Conservation (phyloP, 2,113 vertebrate species). For the Pardalotus punctatus region DNA sequence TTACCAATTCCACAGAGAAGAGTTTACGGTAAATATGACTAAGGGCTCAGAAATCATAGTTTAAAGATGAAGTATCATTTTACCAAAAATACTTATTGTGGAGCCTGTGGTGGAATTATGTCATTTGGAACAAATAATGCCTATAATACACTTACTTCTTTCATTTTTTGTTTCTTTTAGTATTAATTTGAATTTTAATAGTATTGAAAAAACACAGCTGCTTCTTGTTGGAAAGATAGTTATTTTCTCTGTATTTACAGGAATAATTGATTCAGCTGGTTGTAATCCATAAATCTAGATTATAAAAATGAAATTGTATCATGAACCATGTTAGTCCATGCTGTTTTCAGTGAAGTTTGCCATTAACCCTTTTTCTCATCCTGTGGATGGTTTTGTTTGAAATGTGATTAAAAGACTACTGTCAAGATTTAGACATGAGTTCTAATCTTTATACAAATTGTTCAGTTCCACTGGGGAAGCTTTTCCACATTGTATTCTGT, state of each 20-base stretch:
- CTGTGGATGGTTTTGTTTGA: neutral
- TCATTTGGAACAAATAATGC: slow-evolving; percentile 29
- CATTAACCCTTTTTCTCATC: slow-evolving; percentile 32
- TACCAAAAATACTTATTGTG: slow-evolving; percentile 12
- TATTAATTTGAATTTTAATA: slow-evolving; percentile 47
- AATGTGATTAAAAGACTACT: slow-evolving; percentile 13
- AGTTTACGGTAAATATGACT: slow-evolving; percentile 17
- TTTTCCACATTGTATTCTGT: neutral
- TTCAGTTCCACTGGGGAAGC: neutral
- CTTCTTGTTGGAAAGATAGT: slow-evolving; percentile 25
- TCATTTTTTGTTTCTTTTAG: slow-evolving; percentile 33
- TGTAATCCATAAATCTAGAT: slow-evolving; percentile 27
- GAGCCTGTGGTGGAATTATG: slow-evolving; percentile 33
- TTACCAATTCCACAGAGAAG: neutral
- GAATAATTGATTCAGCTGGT: slow-evolving; percentile 32
- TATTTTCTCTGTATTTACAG: slow-evolving; percentile 25
- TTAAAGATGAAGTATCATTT: slow-evolving; percentile 36
- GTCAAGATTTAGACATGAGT: neutral
- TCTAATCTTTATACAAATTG: slow-evolving; percentile 18
- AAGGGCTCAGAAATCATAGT: neutral
- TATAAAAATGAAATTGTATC: slow-evolving; percentile 37
- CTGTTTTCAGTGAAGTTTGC: neutral
- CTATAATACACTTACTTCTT: slow-evolving; percentile 22
- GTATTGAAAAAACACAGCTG: slow-evolving; percentile 50
- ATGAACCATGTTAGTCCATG: slow-evolving; percentile 23